These are phyloP conservation scores for Harmothoe impar DNA, from an alignment of 2,888 invertebrate species.

Conservation along the genomic window DNA sequence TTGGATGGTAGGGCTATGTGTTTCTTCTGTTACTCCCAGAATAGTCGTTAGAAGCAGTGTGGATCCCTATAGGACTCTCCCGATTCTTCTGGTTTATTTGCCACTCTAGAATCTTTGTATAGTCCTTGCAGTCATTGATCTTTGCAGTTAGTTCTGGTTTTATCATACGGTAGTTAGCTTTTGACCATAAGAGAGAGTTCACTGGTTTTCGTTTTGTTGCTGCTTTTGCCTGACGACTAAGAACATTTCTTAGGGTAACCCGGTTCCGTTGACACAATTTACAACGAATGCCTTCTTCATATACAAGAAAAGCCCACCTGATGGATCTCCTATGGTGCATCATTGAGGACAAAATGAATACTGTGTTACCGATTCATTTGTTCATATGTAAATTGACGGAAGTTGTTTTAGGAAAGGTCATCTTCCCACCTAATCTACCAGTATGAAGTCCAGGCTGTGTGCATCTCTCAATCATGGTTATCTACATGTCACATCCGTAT, in stretches of 20 bases:
- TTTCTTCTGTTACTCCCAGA: conserved; percentile 21
- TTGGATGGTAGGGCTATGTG: neutral
- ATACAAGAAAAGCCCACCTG: neutral
- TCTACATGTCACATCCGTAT: too few species aligned
- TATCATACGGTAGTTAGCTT: neutral
- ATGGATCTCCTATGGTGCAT: too few species aligned
- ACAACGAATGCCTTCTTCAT: neutral
- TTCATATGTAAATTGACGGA: too few species aligned
- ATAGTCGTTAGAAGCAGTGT: neutral
- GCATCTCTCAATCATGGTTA: too few species aligned
- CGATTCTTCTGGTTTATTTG: neutral
- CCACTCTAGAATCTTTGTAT: too few species aligned
- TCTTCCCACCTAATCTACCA: too few species aligned
- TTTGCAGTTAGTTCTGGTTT: neutral
- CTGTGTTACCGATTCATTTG: too few species aligned
- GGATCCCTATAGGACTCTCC: neutral
- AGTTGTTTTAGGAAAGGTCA: too few species aligned
- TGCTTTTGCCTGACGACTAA: neutral
- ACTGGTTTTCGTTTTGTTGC: neutral
- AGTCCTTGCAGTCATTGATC: too few species aligned
- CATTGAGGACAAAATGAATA: too few species aligned
- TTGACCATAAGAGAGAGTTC: neutral
- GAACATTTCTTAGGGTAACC: conserved; percentile 18
- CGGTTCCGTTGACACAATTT: neutral
- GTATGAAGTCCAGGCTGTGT: too few species aligned